A percentile compares a stretch with the other conserved stretches of the same genome.
phyloP scores from a whole-genome alignment of 2,113 vertebrate genomes.

The Bufo gargarizans region DNA sequence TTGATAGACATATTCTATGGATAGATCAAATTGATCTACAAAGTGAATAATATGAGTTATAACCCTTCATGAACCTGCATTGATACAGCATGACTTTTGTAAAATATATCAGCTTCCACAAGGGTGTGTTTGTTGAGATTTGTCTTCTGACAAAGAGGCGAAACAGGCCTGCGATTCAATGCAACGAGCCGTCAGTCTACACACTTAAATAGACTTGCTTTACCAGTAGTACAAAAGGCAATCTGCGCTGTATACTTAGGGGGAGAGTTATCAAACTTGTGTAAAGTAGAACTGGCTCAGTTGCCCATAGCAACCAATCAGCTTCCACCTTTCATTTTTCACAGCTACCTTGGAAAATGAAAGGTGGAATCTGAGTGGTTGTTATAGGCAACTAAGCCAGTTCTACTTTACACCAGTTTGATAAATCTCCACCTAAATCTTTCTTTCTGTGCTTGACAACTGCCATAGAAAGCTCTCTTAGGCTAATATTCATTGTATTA shows the following conservation, averaged over 20 bases:
- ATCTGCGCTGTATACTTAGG: neutral
- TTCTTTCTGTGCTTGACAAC: conserved; percentile 32
- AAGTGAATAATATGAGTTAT: neutral
- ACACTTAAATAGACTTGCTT: conserved; percentile 28
- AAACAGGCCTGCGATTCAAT: neutral
- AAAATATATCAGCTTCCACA: neutral
- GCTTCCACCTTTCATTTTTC: too few species aligned
- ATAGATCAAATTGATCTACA: neutral
- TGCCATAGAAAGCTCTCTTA: conserved; percentile 7
- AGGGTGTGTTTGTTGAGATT: neutral
- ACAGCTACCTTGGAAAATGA: too few species aligned
- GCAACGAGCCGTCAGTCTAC: neutral
- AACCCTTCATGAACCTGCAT: neutral
- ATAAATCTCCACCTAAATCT: neutral
- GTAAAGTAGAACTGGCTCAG: too few species aligned
- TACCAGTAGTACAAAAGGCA: conserved; percentile 23
- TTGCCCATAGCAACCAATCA: too few species aligned
- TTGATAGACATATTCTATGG: neutral
- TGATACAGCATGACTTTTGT: neutral
- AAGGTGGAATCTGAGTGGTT: too few species aligned
- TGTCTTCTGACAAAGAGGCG: neutral
- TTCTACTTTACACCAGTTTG: too few species aligned
- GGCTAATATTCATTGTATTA: conserved; percentile 29
- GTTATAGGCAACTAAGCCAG: too few species aligned
- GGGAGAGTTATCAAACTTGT: too few species aligned